Evolutionary conservation across 2,113 vertebrate species (phyloP).

Genomic region (Halichoerus grypus): DNA sequence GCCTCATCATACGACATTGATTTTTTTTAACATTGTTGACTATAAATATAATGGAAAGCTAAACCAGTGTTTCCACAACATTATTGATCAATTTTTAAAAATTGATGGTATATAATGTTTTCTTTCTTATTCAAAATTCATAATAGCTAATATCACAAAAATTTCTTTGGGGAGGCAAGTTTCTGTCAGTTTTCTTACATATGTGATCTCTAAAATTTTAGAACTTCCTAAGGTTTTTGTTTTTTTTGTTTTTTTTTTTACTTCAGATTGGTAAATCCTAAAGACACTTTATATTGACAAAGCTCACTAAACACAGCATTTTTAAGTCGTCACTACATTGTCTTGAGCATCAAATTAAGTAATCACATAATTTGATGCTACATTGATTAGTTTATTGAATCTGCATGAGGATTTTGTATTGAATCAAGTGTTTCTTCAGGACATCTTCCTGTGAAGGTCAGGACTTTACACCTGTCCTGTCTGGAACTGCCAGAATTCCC

Average conservation of each 20-base stretch:
- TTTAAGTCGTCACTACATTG: neutral
- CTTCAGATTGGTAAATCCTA: neutral
- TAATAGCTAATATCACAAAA: neutral
- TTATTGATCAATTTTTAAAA: neutral
- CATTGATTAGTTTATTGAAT: neutral
- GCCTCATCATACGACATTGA: neutral
- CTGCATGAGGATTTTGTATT: neutral
- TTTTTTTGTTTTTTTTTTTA: neutral
- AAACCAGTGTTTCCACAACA: neutral
- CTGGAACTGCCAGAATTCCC: neutral
- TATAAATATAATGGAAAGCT: neutral
- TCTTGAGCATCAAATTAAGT: neutral
- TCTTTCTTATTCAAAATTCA: neutral
- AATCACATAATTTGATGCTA: neutral
- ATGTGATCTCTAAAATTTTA: neutral
- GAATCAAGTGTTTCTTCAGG: neutral
- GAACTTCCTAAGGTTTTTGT: neutral
- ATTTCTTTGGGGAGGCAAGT: neutral
- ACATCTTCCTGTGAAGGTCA: neutral
- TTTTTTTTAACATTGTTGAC: neutral
- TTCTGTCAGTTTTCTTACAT: neutral
- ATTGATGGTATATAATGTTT: neutral
- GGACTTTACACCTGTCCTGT: neutral
- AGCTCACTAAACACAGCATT: neutral
- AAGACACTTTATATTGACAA: neutral